A percentile compares a stretch with the other conserved stretches of the same genome.
Conservation (phyloP, 2,113 vertebrate species). For the Paratilapia polleni region DNA sequence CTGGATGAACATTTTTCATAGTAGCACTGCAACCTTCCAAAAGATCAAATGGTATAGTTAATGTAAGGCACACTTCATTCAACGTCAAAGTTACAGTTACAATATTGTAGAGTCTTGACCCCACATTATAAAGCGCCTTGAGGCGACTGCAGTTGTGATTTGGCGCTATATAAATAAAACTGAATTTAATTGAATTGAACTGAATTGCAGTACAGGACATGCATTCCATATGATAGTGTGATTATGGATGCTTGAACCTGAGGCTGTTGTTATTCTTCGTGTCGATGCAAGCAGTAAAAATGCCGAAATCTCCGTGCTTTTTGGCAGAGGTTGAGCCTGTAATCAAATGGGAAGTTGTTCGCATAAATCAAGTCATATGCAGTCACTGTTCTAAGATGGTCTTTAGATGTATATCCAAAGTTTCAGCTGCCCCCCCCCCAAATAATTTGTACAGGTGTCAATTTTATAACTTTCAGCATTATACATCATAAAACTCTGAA, state of each 20-base stretch:
- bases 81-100: background rate
- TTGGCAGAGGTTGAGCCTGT: slow-evolving; percentile 29
- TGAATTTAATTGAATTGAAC: too few relatives aligned
- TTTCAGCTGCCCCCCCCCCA: background rate
- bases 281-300: slow-evolving; percentile 33
- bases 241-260: slow-evolving; percentile 16
- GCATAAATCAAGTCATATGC: background rate
- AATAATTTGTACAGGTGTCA: background rate
- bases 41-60: slow-evolving; percentile 5
- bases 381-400: background rate
- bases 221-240: background rate
- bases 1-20: background rate
- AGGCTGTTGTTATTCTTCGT: slow-evolving; percentile 10
- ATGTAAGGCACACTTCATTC: background rate
- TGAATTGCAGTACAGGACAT: background rate
- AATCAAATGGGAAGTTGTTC: slow-evolving; percentile 13
- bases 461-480: background rate
- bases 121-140: too few relatives aligned
- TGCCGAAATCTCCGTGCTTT: slow-evolving; percentile 52
- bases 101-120: too few relatives aligned
- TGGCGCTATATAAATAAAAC: too few relatives aligned
- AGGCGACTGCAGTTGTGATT: too few relatives aligned
- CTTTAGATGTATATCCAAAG: background rate
- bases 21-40: slow-evolving; percentile 46
- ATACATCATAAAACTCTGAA: too few relatives aligned